These are phyloP conservation scores for Orchestia grillus DNA, from an alignment of 1,140 invertebrate species.

Conservation along the genomic window DNA sequence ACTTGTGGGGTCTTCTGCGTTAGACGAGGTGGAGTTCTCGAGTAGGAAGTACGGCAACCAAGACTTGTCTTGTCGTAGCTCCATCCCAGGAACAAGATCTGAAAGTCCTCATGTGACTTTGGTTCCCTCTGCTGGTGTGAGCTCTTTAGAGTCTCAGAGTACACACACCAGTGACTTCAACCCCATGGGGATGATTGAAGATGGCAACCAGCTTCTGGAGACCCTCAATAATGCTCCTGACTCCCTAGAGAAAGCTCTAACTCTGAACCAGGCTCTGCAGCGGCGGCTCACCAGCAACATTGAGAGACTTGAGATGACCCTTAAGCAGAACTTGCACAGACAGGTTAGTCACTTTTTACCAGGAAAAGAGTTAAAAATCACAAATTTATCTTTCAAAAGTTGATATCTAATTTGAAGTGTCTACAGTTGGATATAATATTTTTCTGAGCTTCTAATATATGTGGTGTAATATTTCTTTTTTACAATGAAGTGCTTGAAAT, in stretches of 20 bases:
- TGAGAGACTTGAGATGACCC: slow-evolving; percentile 8
- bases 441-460: neutral
- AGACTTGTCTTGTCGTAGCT: neutral
- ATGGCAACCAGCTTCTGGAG: slow-evolving; percentile 26
- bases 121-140: neutral
- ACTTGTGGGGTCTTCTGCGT: neutral
- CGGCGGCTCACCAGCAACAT: slow-evolving; percentile 23
- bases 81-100: neutral
- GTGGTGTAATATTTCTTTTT: no score
- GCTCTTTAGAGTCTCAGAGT: neutral
- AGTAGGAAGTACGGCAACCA: neutral
- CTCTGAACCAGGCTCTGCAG: slow-evolving; percentile 57
- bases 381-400: neutral
- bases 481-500: no score
- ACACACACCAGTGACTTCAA: slow-evolving; percentile 32
- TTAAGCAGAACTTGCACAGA: slow-evolving; percentile 31
- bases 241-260: slow-evolving; percentile 53
- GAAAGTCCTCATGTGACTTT: neutral
- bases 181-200: neutral
- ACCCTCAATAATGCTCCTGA: slow-evolving; percentile 36
- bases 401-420: neutral
- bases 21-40: neutral
- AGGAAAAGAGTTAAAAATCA: neutral
- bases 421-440: no score
- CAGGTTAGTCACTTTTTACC: neutral